A percentile compares a stretch with the other conserved stretches of the same genome.
Evolutionary conservation across 1,140 invertebrate species (phyloP).

Genomic region (Plodia interpunctella): DNA sequence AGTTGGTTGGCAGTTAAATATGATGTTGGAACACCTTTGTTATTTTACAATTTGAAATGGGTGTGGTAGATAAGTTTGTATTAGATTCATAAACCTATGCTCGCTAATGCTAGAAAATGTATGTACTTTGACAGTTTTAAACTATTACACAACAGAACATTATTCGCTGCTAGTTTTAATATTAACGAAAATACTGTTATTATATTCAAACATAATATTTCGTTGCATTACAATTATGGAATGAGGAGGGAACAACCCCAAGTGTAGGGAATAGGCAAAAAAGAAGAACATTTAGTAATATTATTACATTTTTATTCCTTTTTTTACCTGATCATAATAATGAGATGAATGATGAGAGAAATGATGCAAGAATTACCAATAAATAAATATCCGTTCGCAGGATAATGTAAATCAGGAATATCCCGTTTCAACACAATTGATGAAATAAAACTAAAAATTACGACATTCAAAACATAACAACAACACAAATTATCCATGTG

Average conservation of each 20-base stretch:
- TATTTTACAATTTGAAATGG: background rate
- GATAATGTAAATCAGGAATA: too few relatives aligned
- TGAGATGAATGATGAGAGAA: too few relatives aligned
- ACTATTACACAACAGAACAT: background rate
- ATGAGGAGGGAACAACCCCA: too few relatives aligned
- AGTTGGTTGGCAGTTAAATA: background rate
- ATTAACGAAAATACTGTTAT: background rate
- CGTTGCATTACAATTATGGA: too few relatives aligned
- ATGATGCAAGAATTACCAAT: too few relatives aligned
- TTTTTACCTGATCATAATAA: too few relatives aligned
- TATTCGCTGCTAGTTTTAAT: background rate
- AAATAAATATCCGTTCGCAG: too few relatives aligned
- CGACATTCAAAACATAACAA: background rate
- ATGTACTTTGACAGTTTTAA: background rate
- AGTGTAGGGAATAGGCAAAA: too few relatives aligned
- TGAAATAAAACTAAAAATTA: too few relatives aligned
- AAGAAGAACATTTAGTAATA: too few relatives aligned
- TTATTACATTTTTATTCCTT: too few relatives aligned
- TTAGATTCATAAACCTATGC: background rate
- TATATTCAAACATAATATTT: background rate
- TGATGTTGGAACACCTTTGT: conserved; percentile 1
- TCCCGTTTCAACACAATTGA: background rate
- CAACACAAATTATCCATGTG: background rate
- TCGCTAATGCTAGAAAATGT: background rate
- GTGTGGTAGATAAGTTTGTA: conserved; percentile 1